A percentile compares a stretch with the other conserved stretches of the same genome.
Conservation (phyloP, 2,797 vertebrate species). For the Urosaurus nigricauda region DNA sequence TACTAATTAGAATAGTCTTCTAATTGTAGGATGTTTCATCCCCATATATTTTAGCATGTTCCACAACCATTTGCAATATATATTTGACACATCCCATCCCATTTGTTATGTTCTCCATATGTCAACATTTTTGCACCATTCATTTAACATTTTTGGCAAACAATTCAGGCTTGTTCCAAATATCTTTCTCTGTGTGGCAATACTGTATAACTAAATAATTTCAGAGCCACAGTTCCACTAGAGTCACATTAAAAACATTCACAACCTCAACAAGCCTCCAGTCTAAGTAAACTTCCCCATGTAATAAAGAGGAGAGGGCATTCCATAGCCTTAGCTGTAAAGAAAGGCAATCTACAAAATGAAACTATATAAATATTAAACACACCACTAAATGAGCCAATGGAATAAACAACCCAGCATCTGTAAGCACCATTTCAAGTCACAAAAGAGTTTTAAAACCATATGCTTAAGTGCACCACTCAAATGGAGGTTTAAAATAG, state of each 20-base stretch:
- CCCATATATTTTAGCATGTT: background rate
- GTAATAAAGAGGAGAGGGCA: background rate
- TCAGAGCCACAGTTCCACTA: background rate
- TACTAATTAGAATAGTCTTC: background rate
- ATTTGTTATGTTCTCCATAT: background rate
- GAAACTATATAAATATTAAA: conserved; percentile 5
- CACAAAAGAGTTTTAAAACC: conserved; percentile 25
- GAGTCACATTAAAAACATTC: background rate
- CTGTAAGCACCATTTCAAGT: conserved; percentile 10
- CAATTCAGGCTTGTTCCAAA: background rate
- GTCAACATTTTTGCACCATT: background rate
- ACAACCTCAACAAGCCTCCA: background rate
- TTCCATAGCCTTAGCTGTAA: background rate
- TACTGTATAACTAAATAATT: conserved; percentile 15
- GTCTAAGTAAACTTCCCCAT: background rate
- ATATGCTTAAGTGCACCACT: conserved; percentile 7
- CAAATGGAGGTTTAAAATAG: conserved; percentile 1
- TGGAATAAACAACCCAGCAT: background rate
- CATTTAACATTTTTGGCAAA: background rate
- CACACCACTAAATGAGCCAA: background rate
- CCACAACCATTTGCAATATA: background rate
- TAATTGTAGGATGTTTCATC: background rate
- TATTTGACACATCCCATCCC: background rate
- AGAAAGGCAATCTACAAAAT: background rate
- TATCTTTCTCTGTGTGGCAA: background rate